A percentile compares a stretch with the other conserved stretches of the same genome.
These are phyloP conservation scores for Caenorhabditis sinica DNA, from an alignment of 2,888 invertebrate species.

Conservation along the genomic window DNA sequence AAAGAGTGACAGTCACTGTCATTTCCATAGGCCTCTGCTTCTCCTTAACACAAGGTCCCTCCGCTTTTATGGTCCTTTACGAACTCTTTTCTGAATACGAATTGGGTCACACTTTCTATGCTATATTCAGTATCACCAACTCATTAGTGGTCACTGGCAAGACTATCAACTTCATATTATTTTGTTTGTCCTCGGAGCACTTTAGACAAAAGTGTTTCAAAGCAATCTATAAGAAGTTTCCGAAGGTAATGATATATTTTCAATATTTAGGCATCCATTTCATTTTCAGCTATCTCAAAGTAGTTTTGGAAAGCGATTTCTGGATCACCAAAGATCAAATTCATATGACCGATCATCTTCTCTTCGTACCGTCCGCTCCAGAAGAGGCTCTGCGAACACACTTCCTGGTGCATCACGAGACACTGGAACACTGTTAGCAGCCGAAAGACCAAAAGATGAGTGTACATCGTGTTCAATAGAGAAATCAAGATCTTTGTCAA, in stretches of 20 bases:
- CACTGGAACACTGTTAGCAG: not conserved
- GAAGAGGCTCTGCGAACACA: conserved; percentile 56
- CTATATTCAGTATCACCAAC: conserved; percentile 79
- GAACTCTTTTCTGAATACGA: conserved; percentile 78
- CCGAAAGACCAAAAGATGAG: not conserved
- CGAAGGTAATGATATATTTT: conserved; percentile 67
- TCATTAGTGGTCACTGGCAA: conserved; percentile 82
- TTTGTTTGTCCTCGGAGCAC: conserved; percentile 82
- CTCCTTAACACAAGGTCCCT: conserved; percentile 82
- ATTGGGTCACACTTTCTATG: conserved; percentile 68
- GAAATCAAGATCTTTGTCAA: conserved; percentile 34
- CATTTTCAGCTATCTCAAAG: conserved; percentile 72
- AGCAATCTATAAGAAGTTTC: conserved; percentile 79
- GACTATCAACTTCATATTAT: conserved; percentile 81
- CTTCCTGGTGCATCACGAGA: conserved; percentile 25
- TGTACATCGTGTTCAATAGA: conserved; percentile 47
- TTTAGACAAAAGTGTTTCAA: conserved; percentile 80
- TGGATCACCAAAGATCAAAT: conserved; percentile 60
- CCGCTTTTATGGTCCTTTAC: conserved; percentile 81
- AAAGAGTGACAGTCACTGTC: conserved; percentile 80
- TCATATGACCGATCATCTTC: conserved; percentile 69
- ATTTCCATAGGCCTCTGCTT: conserved; percentile 81
- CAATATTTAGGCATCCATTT: no score
- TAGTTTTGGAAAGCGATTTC: conserved; percentile 69
- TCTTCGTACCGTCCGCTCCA: conserved; percentile 68